A percentile compares a stretch with the other conserved stretches of the same genome.
Evolutionary conservation across 2,797 vertebrate species (phyloP).

Genomic region (Lepilemur septentrionalis): DNA sequence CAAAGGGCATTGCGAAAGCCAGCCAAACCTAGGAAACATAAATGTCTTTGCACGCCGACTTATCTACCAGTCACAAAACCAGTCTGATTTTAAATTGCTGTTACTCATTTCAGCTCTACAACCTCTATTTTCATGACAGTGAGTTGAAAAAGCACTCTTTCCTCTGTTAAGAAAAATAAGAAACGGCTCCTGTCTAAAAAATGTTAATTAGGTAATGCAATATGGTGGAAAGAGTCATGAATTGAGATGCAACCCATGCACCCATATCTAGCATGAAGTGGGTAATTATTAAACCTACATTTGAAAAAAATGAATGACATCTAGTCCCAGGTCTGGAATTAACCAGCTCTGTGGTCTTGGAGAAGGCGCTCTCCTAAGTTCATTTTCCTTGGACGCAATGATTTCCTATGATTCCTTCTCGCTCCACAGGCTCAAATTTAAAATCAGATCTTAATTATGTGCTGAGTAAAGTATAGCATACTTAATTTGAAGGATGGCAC

Average conservation of each 20-base stretch:
- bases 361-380: background rate
- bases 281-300: background rate
- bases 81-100: slow-evolving; percentile 41
- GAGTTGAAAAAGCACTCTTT: background rate
- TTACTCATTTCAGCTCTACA: slow-evolving; percentile 26
- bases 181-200: background rate
- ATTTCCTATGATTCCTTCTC: background rate
- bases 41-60: slow-evolving; percentile 54
- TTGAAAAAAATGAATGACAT: background rate
- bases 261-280: background rate
- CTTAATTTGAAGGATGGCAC: slow-evolving; percentile 42
- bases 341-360: background rate
- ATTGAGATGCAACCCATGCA: background rate
- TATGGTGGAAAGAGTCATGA: background rate
- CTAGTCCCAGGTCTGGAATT: background rate
- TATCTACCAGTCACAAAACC: slow-evolving; percentile 37
- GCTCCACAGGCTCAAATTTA: slow-evolving; percentile 7
- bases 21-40: slow-evolving; percentile 55
- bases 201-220: background rate
- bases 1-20: slow-evolving; percentile 56
- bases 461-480: slow-evolving; percentile 1
- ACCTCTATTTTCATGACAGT: slow-evolving; percentile 50
- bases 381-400: background rate
- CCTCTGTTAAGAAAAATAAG: slow-evolving; percentile 10
- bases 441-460: slow-evolving; percentile 60